Evolutionary conservation across 2,797 vertebrate species (phyloP).

Genomic region (Esox lucius): DNA sequence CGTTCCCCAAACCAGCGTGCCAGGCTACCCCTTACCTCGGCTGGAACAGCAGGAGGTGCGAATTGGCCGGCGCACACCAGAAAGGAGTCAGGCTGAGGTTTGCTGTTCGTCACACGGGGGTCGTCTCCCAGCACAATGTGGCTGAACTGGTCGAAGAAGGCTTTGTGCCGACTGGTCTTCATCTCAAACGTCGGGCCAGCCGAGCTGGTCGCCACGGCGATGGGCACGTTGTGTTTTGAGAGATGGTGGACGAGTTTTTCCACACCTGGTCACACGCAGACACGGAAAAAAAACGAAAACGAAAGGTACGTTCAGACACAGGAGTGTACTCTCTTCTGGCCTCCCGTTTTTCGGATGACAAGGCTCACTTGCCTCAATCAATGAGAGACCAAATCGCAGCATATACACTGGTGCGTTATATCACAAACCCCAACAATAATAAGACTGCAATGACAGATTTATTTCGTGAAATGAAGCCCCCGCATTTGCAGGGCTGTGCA

Average conservation of each 20-base stretch:
- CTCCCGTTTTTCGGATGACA: no score
- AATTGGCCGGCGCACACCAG: constrained; percentile 84
- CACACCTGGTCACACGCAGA: constrained; percentile 72
- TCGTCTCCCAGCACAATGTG: constrained; percentile 89
- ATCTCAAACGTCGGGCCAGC: constrained; percentile 67
- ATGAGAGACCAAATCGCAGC: no score
- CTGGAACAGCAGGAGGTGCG: constrained; percentile 66
- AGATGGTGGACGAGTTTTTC: constrained; percentile 83
- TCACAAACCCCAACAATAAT: no score
- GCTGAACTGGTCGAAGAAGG: constrained; percentile 81
- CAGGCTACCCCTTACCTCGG: constrained; percentile 69
- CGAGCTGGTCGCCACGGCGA: constrained; percentile 88
- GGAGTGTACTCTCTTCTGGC: no score
- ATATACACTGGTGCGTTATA: no score
- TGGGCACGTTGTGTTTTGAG: constrained; percentile 73
- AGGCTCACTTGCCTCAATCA: no score
- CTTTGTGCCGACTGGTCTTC: constrained; percentile 81
- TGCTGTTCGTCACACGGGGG: constrained; percentile 79
- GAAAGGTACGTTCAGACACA: no score
- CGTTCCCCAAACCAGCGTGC: background rate
- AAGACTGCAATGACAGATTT: no score
- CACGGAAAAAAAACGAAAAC: no score
- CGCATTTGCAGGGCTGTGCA: no score
- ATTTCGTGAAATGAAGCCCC: no score
- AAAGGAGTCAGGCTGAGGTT: constrained; percentile 86